Evolutionary conservation across 2,797 vertebrate species (phyloP).

Genomic region (Rousettus madagascariensis): DNA sequence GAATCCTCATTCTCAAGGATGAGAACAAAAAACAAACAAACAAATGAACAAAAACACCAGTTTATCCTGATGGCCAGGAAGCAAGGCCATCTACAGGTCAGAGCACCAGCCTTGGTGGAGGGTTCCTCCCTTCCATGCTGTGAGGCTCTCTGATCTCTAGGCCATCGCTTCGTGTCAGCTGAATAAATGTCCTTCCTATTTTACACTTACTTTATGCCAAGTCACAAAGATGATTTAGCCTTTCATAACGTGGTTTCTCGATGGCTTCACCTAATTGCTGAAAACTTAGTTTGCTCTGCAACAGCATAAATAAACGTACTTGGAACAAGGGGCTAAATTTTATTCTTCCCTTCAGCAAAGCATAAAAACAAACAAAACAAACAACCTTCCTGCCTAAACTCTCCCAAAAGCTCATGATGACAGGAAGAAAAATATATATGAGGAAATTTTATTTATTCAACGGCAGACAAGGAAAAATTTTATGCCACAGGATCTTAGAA

Average conservation of each 20-base stretch:
- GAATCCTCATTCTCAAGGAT: not conserved
- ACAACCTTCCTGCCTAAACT: not conserved
- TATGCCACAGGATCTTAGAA: not conserved
- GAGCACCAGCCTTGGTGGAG: not conserved
- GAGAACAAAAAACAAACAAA: not conserved
- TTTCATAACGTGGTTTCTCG: slow-evolving; percentile 17
- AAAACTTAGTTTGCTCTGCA: not conserved
- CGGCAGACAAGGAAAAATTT: slow-evolving; percentile 3
- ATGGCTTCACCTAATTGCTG: not conserved
- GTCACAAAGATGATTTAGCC: not conserved
- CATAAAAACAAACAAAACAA: slow-evolving; percentile 50
- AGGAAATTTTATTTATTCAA: slow-evolving; percentile 57
- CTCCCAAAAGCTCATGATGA: slow-evolving; percentile 25
- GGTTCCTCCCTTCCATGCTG: not conserved
- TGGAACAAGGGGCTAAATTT: not conserved
- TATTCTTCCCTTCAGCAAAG: slow-evolving; percentile 36
- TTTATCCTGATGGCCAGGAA: not conserved
- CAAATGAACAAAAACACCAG: not conserved
- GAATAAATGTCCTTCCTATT: not conserved
- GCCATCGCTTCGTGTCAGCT: not conserved
- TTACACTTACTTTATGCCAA: not conserved
- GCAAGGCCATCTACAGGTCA: too few species aligned
- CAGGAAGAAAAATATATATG: slow-evolving; percentile 1
- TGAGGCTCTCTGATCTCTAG: not conserved
- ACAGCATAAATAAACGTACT: slow-evolving; percentile 8